A percentile compares a stretch with the other conserved stretches of the same genome.
These are phyloP conservation scores for Seriola dumerili DNA, from an alignment of 2,113 vertebrate genomes.

Conservation along the genomic window DNA sequence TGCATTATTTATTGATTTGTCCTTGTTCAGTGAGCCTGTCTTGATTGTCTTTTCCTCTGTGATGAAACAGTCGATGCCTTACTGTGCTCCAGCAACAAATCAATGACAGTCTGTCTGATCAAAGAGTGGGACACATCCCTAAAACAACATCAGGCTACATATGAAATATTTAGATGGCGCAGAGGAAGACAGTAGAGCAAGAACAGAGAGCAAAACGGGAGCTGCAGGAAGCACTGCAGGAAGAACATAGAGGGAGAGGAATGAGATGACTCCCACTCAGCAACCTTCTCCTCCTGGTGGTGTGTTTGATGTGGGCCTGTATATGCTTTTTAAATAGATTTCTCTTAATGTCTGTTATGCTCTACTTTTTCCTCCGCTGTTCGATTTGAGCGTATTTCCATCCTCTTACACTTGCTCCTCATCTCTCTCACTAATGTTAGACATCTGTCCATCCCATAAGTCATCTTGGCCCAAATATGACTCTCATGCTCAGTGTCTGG, in stretches of 20 bases:
- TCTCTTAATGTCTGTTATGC: conserved; percentile 12
- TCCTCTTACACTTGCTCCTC: conserved; percentile 1
- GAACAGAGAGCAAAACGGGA: conserved; percentile 55
- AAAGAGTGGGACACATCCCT: conserved; percentile 69
- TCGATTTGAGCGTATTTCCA: conserved; percentile 16
- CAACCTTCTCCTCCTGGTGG: conserved; percentile 44
- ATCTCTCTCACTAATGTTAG: conserved; percentile 14
- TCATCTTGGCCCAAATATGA: conserved; percentile 45
- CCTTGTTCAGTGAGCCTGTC: conserved; percentile 56
- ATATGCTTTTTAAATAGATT: conserved; percentile 35
- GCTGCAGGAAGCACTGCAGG: conserved; percentile 64
- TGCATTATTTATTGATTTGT: conserved; percentile 72
- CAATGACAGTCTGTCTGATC: conserved; percentile 73
- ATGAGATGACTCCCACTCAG: conserved; percentile 62
- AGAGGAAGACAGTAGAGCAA: conserved; percentile 72
- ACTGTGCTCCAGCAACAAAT: conserved; percentile 70
- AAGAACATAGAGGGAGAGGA: conserved; percentile 35
- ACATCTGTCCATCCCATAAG: conserved; percentile 42
- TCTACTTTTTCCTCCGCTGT: conserved; percentile 9
- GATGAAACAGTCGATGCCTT: conserved; percentile 65
- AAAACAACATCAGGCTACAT: conserved; percentile 65
- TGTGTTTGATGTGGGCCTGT: conserved; percentile 33
- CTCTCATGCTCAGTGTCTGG: conserved; percentile 21
- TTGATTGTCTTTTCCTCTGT: conserved; percentile 56
- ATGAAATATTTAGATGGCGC: conserved; percentile 80